Percentiles rank a stretch among this genome's conserved stretches.
Conservation (phyloP, 1,140 invertebrate genomes). For the Drosophila bipectinata region DNA sequence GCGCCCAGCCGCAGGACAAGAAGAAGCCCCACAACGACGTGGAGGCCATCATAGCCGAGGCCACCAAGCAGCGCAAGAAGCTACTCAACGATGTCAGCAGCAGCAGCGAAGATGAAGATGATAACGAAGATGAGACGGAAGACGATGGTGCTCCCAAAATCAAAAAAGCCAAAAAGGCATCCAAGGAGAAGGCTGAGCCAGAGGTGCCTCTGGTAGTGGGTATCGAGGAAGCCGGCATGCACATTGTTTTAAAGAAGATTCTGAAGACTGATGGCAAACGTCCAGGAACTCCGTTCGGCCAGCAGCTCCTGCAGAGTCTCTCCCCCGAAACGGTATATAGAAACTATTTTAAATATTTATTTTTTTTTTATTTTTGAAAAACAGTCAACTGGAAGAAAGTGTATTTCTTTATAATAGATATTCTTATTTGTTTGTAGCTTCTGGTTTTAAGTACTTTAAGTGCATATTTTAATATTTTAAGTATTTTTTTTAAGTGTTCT, state of each 20-base stretch:
- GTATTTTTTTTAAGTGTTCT: not conserved
- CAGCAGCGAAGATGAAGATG: conserved; percentile 37
- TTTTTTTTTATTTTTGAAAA: not conserved
- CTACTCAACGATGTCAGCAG: conserved; percentile 17
- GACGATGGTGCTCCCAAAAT: conserved; percentile 17
- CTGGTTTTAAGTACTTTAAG: not conserved
- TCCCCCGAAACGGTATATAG: conserved; percentile 43
- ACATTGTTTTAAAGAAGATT: conserved; percentile 92
- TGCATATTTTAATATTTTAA: not conserved
- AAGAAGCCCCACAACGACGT: conserved; percentile 63
- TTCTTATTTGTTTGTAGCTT: not conserved
- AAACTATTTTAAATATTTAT: not conserved
- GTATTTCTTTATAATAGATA: not conserved
- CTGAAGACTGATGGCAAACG: conserved; percentile 87
- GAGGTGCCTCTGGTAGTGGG: conserved; percentile 67
- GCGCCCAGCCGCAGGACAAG: conserved; percentile 52
- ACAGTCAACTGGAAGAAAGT: not conserved
- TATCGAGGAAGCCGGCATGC: conserved; percentile 92
- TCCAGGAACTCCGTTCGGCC: conserved; percentile 84
- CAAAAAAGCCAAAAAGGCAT: conserved; percentile 48
- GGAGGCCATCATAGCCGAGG: conserved; percentile 64
- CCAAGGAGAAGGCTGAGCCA: conserved; percentile 5
- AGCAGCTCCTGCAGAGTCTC: conserved; percentile 83
- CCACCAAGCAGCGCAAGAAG: conserved; percentile 59
- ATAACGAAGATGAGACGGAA: conserved; percentile 18